Conservation (phyloP, 1,140 invertebrate genomes). For the Mylabris phalerata region DNA sequence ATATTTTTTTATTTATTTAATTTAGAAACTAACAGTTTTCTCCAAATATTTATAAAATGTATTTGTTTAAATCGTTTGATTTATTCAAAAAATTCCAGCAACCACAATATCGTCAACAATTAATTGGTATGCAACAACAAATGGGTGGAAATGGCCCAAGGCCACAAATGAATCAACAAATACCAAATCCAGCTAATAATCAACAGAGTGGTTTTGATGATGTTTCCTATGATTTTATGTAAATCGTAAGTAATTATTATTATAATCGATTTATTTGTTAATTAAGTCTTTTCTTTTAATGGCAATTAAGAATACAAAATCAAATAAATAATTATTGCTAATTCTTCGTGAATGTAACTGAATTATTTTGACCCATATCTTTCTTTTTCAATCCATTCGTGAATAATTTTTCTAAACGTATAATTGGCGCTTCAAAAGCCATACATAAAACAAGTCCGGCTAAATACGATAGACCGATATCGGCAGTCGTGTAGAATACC, state of each 20-base stretch:
- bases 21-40: not conserved
- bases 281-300: too few relatives aligned
- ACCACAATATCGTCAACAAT: conserved; percentile 40
- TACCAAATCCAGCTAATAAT: conserved; percentile 29
- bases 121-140: conserved; percentile 37
- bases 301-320: too few relatives aligned
- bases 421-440: conserved; percentile 11
- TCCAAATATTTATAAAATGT: not conserved
- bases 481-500: conserved; percentile 5
- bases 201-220: conserved; percentile 38
- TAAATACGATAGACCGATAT: conserved; percentile 7
- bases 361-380: too few relatives aligned
- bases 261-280: too few relatives aligned
- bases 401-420: conserved; percentile 6
- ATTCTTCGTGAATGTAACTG: too few relatives aligned
- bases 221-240: conserved; percentile 33
- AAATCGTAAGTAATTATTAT: not conserved
- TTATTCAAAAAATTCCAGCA: conserved; percentile 27
- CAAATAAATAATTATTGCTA: too few relatives aligned
- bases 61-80: conserved; percentile 1
- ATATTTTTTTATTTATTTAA: not conserved
- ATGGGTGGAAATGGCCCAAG: conserved; percentile 33
- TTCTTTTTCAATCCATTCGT: too few relatives aligned
- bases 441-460: conserved; percentile 2
- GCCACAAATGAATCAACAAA: conserved; percentile 38